A percentile compares a stretch with the other conserved stretches of the same genome.
These are phyloP conservation scores for Caenorhabditis sulstoni DNA, from an alignment of 2,888 invertebrate genomes.

Conservation along the genomic window DNA sequence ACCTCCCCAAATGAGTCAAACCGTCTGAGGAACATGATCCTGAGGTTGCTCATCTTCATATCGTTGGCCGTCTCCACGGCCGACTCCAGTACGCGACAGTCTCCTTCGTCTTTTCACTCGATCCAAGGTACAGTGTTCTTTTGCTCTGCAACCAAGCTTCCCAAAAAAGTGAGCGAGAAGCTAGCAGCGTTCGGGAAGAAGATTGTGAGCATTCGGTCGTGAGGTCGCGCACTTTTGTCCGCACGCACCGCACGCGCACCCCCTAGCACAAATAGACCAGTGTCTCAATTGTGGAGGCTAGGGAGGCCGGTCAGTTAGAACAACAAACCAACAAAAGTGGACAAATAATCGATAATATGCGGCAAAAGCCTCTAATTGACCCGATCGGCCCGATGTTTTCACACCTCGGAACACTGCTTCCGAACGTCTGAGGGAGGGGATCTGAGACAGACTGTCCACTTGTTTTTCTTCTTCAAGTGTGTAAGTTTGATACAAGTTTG, in stretches of 20 bases:
- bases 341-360: constrained; percentile 44
- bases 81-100: constrained; percentile 46
- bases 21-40: constrained; percentile 25
- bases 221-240: constrained; percentile 51
- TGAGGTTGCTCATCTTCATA: constrained; percentile 52
- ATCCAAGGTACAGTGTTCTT: constrained; percentile 44
- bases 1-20: constrained; percentile 14
- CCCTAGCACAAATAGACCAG: constrained; percentile 40
- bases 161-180: neutral
- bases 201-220: constrained; percentile 29
- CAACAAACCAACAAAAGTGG: constrained; percentile 38
- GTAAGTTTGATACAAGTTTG: constrained; percentile 40
- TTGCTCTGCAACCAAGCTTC: neutral
- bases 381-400: constrained; percentile 1
- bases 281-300: constrained; percentile 30
- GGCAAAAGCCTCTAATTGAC: constrained; percentile 9
- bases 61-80: constrained; percentile 29
- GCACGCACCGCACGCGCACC: constrained; percentile 34
- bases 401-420: constrained; percentile 7
- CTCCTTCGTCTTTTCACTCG: constrained; percentile 50
- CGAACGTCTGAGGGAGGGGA: neutral
- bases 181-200: constrained; percentile 17
- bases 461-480: constrained; percentile 4
- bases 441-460: constrained; percentile 6
- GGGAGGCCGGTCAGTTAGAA: constrained; percentile 22